Evolutionary conservation across 2,113 vertebrate species (phyloP), one percentile per base, ranked within the genome.

Genomic region (Siphamia tubifer): DNA sequence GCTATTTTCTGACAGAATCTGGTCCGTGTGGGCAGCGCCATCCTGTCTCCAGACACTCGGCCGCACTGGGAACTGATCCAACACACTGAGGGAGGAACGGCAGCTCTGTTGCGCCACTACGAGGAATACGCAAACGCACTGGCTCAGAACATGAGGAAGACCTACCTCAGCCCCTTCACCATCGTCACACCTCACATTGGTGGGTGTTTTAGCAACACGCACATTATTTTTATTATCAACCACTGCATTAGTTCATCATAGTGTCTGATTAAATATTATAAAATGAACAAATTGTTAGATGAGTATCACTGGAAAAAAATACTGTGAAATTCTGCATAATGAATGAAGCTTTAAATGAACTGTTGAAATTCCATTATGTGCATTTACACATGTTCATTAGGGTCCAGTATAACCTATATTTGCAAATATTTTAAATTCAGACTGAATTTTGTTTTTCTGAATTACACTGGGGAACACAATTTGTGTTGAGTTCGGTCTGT

Each of bases 141-240:
- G 85, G 96, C 96, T 0, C 94, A 94, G 90, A 99, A 98, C 86
- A 98, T 99, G 97, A 94, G 94, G 83, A 95, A 95, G 89, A 99
- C 96, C 4, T 99, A 99, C 88, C 94, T 99, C 17, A 97, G 90
- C 84, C 97, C 97, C 68, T 98, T 99, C 90, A 98, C 96, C 75
- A 96, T 99, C 25, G 77, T 97, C 90, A 98, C 96, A 0, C 96
- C 96, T 45, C 94, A 98, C 81, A 97, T 99, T 0, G 96, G 97
- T 99, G 81, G 93, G 93, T 1, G 1, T 3, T 48, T 24, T 6
- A 36, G 8, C 57, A 21, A 1, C 3, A 15, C 28, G n/a, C 12
- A 19, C 3, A 9, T 24, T 1, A 8, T 28, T 27, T 30, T n/a
- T n/a, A n/a, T n/a, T n/a, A n/a, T n/a, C n/a, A n/a, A n/a, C n/a